Evolutionary conservation across 1,140 invertebrate genomes (phyloP), one percentile per base, ranked within the genome.

Genomic region (Colletes latitarsis): DNA sequence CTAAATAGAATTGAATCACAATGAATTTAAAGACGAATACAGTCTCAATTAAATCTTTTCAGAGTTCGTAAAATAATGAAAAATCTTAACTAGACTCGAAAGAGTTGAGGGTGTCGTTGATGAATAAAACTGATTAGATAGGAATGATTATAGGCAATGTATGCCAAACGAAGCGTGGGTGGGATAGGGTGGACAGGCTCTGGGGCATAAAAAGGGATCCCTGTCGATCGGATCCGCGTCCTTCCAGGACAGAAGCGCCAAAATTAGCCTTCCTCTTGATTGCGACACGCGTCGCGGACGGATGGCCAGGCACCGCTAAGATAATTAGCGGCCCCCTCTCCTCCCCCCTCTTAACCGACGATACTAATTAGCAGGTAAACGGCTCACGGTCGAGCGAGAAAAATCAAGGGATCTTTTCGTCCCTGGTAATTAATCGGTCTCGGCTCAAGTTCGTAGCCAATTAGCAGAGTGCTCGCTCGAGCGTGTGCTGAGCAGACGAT

Each of bases 341-440:
- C n/a, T n/a, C 68, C 46, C 43, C 60, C 5, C 15, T 43, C 58
- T 60, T 60, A 72, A 58, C n/a, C 68, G 68, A 52, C 85, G 53
- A 82, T 80, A 82, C 82, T 82, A 86, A 86, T 86, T 86, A 86
- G 57, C 68, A 68, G 72, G 66, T 76, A 86, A 82, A 83, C 82
- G 76, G 67, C 63, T 19, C 60, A 60, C 60, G 43, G 62, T 17
- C 71, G 57, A 63, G 49, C 41, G 62, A 60, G 63, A 79, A 79
- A 79, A 79, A 82, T 82, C 76, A 62, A 67, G 52, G 68, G 53
- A 78, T 82, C 62, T 69, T 77, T 73, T 67, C 76, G 52, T 46
- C 53, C 53, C 55, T 30, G 58, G 21, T 82, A 79, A 77, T 82
- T 82, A 82, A 82, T 82, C 67, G 75, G 64, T 69, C 74, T 63